Evolutionary conservation across 2,113 vertebrate species (phyloP).

Genomic region (Cnemophilus loriae): DNA sequence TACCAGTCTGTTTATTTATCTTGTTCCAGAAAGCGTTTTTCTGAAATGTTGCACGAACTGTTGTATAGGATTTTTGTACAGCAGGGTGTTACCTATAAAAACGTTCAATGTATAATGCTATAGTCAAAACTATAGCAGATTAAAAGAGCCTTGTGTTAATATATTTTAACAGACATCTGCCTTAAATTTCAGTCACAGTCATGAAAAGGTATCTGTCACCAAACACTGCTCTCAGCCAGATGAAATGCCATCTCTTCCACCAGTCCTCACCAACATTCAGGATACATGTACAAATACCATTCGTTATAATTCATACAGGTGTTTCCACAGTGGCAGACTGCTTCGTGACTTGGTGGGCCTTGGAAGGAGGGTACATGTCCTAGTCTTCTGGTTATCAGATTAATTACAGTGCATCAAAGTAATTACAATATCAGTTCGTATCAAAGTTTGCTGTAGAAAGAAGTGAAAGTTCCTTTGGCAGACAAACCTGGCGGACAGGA

Average conservation of each 20-base stretch:
- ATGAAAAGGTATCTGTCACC: not conserved
- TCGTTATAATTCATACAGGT: not conserved
- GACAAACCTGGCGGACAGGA: not conserved
- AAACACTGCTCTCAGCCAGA: not conserved
- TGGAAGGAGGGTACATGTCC: not conserved
- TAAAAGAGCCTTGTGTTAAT: not conserved
- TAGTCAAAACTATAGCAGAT: not conserved
- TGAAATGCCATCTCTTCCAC: not conserved
- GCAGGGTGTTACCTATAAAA: not conserved
- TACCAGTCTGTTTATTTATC: not conserved
- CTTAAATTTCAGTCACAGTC: not conserved
- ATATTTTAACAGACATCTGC: not conserved
- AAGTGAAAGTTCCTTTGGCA: not conserved
- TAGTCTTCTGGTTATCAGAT: not conserved
- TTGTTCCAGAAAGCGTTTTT: not conserved
- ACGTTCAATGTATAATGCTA: not conserved
- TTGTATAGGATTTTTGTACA: not conserved
- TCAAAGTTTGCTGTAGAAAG: not conserved
- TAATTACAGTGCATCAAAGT: not conserved
- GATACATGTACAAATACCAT: not conserved
- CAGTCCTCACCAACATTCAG: not conserved
- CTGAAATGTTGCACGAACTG: not conserved
- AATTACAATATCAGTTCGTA: not conserved
- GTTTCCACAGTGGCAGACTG: not conserved
- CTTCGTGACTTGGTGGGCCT: not conserved